Base-by-base conservation (phyloP, 2,113 vertebrate genomes). In the Amphilophus citrinellus region DNA sequence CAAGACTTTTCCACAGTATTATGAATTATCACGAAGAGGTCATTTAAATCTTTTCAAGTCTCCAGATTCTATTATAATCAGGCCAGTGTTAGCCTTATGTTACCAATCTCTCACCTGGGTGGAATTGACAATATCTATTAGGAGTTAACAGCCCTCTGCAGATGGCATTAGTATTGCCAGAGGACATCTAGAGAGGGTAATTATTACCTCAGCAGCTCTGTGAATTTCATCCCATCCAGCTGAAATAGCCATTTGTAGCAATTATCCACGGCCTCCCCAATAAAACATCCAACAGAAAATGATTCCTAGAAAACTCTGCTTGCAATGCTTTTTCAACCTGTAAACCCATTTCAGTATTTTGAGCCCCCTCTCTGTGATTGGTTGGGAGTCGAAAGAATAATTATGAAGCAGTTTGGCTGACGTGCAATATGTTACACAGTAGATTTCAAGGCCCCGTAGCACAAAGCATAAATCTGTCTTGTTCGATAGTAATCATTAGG, bases 91-190 rank as follows among this genome's bases (percentile, higher is more conserved):
- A 24, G 82, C 84, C 88, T 83, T 83, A 86, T 84, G 88, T 76
- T 87, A 27, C 68, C 59, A 58, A 22, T 88, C 77, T 87, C 82
- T 88, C 84, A 89, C 80, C 79, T 90, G 91, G 87, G 84, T 86
- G 82, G 44, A 87, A 91, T 80, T 85, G 82, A 85, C 90, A 75
- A 50, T 82, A 85, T 83, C 87, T 89, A 92, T 94, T 92, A 90
- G 68, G 60, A 79, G 80, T 73, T 90, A 93, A 91, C 92, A 82
- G 89, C 85, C 79, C 93, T 89, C 85, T 78, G 75, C 3, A 32
- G 89, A 92, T 78, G 80, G 50, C 84, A 75, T 89, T 84, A 84
- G 80, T 76, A 60, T 87, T 80, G 81, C 91, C 89, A 84, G 83
- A 87, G 85, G 93, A 90, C 82, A 82, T 91, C 61, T 84, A 24